These are phyloP conservation scores for Poeciliopsis turneri DNA, from an alignment of 2,797 vertebrate genomes.

Conservation along the genomic window DNA sequence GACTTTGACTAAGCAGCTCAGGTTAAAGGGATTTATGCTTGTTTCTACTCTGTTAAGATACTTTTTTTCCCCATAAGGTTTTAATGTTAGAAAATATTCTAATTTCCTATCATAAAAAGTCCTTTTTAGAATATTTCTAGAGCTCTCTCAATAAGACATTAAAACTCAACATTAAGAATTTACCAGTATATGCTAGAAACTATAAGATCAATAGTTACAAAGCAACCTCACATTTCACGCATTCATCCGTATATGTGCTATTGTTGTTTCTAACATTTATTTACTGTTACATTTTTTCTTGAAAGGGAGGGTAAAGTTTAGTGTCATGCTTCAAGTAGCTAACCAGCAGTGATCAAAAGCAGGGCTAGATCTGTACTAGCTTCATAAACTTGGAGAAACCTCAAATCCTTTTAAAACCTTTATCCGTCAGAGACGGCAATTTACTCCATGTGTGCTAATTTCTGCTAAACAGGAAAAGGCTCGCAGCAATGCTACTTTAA, in stretches of 20 bases:
- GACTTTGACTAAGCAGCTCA: too few species aligned
- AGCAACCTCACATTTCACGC: background rate
- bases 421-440: background rate
- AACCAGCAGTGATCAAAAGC: background rate
- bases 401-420: background rate
- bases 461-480: background rate
- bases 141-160: too few species aligned
- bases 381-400: background rate
- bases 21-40: too few species aligned
- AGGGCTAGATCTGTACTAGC: background rate
- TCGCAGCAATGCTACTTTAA: background rate
- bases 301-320: background rate
- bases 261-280: background rate
- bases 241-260: background rate
- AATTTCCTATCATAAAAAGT: too few species aligned
- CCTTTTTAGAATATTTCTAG: too few species aligned
- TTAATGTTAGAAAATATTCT: too few species aligned
- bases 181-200: too few species aligned
- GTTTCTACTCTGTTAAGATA: too few species aligned
- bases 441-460: background rate
- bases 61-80: too few species aligned
- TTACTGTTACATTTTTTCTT: background rate
- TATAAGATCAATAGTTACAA: too few species aligned
- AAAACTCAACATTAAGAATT: too few species aligned
- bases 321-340: background rate